Conservation (phyloP, 1,140 invertebrate genomes). For the Drosophila saltans region DNA sequence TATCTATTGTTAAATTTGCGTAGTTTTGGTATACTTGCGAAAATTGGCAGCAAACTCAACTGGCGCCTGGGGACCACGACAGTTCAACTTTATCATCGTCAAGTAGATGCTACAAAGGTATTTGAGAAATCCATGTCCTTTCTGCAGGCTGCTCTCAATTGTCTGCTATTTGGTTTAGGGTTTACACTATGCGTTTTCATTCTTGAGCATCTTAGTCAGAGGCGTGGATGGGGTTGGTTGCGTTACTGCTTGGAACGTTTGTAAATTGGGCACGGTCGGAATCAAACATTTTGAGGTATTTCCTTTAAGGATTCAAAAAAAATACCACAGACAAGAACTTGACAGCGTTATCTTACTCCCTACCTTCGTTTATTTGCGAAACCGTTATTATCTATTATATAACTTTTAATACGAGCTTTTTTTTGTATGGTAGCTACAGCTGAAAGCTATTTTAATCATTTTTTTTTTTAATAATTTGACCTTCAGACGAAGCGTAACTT, state of each 20-base stretch:
- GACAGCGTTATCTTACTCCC: too few relatives aligned
- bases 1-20: slow-evolving; percentile 46
- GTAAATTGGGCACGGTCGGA: not conserved
- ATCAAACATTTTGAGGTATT: too few relatives aligned
- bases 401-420: too few relatives aligned
- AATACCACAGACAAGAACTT: too few relatives aligned
- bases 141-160: slow-evolving; percentile 46
- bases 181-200: slow-evolving; percentile 33
- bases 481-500: too few relatives aligned
- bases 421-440: too few relatives aligned
- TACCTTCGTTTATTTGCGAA: too few relatives aligned
- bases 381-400: too few relatives aligned
- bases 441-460: too few relatives aligned
- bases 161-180: slow-evolving; percentile 22
- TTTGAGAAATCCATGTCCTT: slow-evolving; percentile 52
- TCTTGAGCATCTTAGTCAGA: slow-evolving; percentile 36
- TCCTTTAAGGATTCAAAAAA: too few relatives aligned
- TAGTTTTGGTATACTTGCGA: slow-evolving; percentile 47
- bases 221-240: slow-evolving; percentile 16
- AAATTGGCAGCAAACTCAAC: slow-evolving; percentile 2
- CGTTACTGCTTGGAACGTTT: slow-evolving; percentile 14
- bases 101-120: not conserved
- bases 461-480: too few relatives aligned
- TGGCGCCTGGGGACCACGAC: slow-evolving; percentile 3
- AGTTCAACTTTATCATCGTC: not conserved